Percentiles rank a stretch among this genome's conserved stretches.
phyloP scores from a whole-genome alignment of 2,888 invertebrate genomes.

The Temnothorax unifasciatus region DNA sequence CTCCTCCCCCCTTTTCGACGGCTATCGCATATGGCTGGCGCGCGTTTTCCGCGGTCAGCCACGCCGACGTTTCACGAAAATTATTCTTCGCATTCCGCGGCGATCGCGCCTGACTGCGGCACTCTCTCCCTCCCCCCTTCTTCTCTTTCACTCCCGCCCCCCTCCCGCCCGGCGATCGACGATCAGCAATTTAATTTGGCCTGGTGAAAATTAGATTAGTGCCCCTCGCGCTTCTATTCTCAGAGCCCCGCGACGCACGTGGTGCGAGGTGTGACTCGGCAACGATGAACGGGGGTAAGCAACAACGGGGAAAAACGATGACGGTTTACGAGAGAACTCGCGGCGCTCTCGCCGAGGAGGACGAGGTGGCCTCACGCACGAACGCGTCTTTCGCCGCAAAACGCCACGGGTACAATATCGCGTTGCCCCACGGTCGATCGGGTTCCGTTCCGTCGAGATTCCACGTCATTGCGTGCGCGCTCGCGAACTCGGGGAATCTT shows the following conservation, averaged over 20 bases:
- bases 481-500: not conserved
- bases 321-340: too few species aligned
- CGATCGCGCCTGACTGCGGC: conserved; percentile 23
- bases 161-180: not conserved
- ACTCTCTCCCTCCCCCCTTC: not conserved
- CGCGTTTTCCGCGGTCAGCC: conserved; percentile 19
- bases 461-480: not conserved
- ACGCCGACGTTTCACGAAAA: conserved; percentile 36
- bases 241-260: conserved; percentile 58
- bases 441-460: not conserved
- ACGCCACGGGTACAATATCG: not conserved
- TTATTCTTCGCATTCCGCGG: conserved; percentile 44
- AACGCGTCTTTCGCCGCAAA: not conserved
- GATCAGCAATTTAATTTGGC: conserved; percentile 43
- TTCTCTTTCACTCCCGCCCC: not conserved
- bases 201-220: conserved; percentile 60
- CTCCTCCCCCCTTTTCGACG: not conserved
- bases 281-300: not conserved
- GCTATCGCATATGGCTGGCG: conserved; percentile 6
- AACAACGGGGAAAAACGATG: not conserved
- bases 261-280: conserved; percentile 27
- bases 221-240: conserved; percentile 19
- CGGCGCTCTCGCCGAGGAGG: not conserved
- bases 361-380: not conserved
- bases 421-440: not conserved